phyloP scores from a whole-genome alignment of 2,888 invertebrate genomes.

The Halictus quadricinctus region DNA sequence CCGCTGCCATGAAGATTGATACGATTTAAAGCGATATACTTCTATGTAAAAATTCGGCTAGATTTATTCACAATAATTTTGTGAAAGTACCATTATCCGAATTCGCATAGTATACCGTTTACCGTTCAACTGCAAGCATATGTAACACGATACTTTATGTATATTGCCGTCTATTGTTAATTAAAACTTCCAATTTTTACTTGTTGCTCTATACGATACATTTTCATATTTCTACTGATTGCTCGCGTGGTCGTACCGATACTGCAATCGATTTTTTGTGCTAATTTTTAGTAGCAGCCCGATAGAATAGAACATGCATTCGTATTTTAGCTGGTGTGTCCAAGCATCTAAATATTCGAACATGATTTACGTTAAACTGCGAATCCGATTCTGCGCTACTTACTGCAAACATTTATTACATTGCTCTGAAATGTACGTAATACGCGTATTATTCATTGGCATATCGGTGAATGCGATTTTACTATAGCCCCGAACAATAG shows the following conservation, averaged over 20 bases:
- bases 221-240: background rate
- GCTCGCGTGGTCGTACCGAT: background rate
- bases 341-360: background rate
- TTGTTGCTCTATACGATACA: background rate
- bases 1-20: background rate
- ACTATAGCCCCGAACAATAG: background rate
- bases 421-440: background rate
- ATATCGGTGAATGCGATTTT: background rate
- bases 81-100: background rate
- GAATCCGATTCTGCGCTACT: conserved; percentile 1
- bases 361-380: background rate
- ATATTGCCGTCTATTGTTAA: background rate
- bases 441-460: background rate
- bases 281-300: background rate
- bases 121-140: too few species aligned
- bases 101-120: background rate
- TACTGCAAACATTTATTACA: background rate
- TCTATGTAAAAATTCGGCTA: background rate
- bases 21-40: background rate
- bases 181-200: background rate
- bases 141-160: too few species aligned
- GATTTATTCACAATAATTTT: background rate
- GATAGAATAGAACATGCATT: conserved; percentile 1
- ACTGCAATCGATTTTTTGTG: background rate
- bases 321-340: background rate